Base-by-base conservation (phyloP, 2,888 invertebrate species). In the Gymnosoma rotundatum region DNA sequence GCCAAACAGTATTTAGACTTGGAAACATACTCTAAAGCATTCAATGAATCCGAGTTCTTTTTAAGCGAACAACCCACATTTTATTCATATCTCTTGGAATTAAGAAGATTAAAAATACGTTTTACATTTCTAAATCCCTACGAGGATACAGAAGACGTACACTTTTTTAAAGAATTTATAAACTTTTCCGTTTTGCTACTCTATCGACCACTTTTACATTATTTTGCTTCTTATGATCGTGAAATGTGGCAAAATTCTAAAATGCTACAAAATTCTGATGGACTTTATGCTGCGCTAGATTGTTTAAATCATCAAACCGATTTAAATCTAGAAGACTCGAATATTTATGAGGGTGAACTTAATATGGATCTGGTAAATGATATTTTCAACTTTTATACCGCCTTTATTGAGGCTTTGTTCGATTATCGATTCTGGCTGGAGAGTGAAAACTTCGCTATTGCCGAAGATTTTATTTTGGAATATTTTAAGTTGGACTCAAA, bases 361-460 rank as follows among this genome's bases (percentile, higher is more conserved):
- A 86, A 86, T 16, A 50, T 83, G 12, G 76, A 87, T 0, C 88
- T 90, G 83, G 88, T 90, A 12, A 78, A 82, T 16, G 78, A 88
- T 4, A 76, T 90, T 20, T 89, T 89, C 20, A 88, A 88, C 16
- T 90, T 91, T 21, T 86, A 91, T 87, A 88, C 89, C 20, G 88
- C 90, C 0, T 91, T 91, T 45, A 81, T 87, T 21, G 89, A 89
- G 3, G 72, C 91, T 0, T 78, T 88, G 3, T 64, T 87, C 0
- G 91, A 91, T 14, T 91, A 91, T 75, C 86, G 86, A 18, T 91
- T 92, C 42, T 91, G 91, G 92, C 67, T 91, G 76, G 88, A 90
- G 70, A 90, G 92, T 70, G 91, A 92, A 58, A 87, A 88, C 21
- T 91, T 91, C 52, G 86, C 89, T 2, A 91, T 91, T 64, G 91